Evolutionary conservation across 1,140 invertebrate species (phyloP).

Genomic region (Pachyrhynchus sulphureomaculatus): DNA sequence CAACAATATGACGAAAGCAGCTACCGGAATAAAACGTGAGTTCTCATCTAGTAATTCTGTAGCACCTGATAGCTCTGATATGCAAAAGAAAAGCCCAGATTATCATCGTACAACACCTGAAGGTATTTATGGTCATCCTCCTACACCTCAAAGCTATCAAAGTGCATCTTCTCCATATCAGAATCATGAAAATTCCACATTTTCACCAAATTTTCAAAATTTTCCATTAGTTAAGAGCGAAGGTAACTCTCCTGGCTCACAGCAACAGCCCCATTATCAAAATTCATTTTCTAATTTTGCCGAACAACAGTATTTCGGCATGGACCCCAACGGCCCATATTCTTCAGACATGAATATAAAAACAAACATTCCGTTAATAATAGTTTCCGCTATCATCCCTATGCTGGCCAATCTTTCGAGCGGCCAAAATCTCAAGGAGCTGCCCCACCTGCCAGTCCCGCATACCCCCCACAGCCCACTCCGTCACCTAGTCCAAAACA

Average conservation of each 20-base stretch:
- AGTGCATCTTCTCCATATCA: slow-evolving; percentile 61
- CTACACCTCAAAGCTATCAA: slow-evolving; percentile 62
- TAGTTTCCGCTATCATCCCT: slow-evolving; percentile 48
- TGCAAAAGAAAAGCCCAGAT: slow-evolving; percentile 58
- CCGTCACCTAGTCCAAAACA: slow-evolving; percentile 67
- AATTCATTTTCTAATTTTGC: slow-evolving; percentile 26
- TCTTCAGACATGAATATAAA: slow-evolving; percentile 45
- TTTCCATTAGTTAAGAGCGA: slow-evolving; percentile 47
- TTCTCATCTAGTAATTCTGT: slow-evolving; percentile 52
- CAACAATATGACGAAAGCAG: slow-evolving; percentile 63
- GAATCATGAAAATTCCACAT: slow-evolving; percentile 58
- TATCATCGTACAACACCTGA: slow-evolving; percentile 59
- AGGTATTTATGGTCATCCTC: slow-evolving; percentile 59
- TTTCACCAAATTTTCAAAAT: slow-evolving; percentile 54
- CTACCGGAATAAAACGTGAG: slow-evolving; percentile 53
- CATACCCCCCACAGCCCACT: slow-evolving; percentile 62
- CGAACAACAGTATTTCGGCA: slow-evolving; percentile 8
- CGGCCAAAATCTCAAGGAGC: slow-evolving; percentile 52
- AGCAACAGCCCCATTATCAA: slow-evolving; percentile 25
- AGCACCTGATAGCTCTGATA: slow-evolving; percentile 64
- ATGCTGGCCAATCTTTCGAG: slow-evolving; percentile 44
- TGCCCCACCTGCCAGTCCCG: slow-evolving; percentile 65
- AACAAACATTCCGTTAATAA: slow-evolving; percentile 55
- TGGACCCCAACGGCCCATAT: slow-evolving; percentile 6
- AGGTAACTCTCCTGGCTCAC: slow-evolving; percentile 40